phyloP scores from a whole-genome alignment of 2,888 invertebrate genomes.

The Pteria penguin region DNA sequence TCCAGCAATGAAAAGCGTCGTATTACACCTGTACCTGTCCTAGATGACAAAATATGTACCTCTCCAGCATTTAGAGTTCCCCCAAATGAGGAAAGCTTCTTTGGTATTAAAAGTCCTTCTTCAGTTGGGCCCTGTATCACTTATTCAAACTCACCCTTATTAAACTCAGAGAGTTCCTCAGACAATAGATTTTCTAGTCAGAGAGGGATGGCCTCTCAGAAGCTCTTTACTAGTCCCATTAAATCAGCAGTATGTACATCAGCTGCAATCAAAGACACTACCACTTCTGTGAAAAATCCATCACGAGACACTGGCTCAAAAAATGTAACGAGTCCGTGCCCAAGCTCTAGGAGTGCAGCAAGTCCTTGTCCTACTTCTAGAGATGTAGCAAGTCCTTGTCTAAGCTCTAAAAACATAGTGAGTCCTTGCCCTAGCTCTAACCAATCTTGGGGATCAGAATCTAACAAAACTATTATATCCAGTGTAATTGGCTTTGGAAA shows the following conservation, averaged over 20 bases:
- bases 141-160: conserved; percentile 1
- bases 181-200: neutral
- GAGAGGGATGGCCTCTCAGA: neutral
- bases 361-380: neutral
- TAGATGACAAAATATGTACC: conserved; percentile 2
- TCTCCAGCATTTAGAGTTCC: conserved; percentile 15
- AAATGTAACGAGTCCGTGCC: neutral
- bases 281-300: neutral
- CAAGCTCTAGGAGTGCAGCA: neutral
- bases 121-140: neutral
- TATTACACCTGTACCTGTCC: conserved; percentile 13
- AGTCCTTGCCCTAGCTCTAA: neutral
- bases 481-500: conserved; percentile 25
- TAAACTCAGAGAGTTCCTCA: neutral
- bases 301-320: neutral
- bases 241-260: neutral
- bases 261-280: too few relatives aligned
- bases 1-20: conserved; percentile 14
- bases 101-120: conserved; percentile 11
- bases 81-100: conserved; percentile 5
- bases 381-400: neutral
- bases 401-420: neutral
- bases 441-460: neutral
- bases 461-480: conserved; percentile 12
- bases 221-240: neutral